Percentiles rank a stretch among this genome's conserved stretches.
These are phyloP conservation scores for Heliocidaris erythrogramma DNA, from an alignment of 35 echinoderm and acorn worm genomes.

Conservation along the genomic window DNA sequence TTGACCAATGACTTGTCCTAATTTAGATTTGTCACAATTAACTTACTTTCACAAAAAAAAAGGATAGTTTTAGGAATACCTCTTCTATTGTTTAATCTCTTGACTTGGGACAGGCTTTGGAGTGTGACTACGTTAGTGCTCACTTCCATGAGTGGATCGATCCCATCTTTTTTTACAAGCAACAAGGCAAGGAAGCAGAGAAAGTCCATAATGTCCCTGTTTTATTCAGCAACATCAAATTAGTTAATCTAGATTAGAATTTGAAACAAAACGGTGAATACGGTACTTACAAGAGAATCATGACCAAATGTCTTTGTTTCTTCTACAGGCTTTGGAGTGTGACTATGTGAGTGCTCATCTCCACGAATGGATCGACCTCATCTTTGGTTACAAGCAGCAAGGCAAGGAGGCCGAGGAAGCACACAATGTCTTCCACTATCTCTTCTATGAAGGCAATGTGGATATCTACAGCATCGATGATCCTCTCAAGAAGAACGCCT, in stretches of 20 bases:
- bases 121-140: slow-evolving; percentile 93
- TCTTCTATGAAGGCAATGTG: slow-evolving; percentile 97
- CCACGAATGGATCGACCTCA: slow-evolving; percentile 98
- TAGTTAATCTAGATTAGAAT: too few species aligned
- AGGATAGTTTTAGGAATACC: too few species aligned
- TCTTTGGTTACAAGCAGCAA: slow-evolving; percentile 98
- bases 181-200: slow-evolving; percentile 88
- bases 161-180: slow-evolving; percentile 97
- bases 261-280: too few species aligned
- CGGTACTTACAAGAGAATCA: too few species aligned
- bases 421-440: slow-evolving; percentile 92
- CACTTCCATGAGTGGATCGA: slow-evolving; percentile 99
- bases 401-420: slow-evolving; percentile 88
- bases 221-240: too few species aligned
- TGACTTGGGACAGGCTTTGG: slow-evolving; percentile 94
- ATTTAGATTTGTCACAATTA: too few species aligned
- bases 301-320: too few species aligned
- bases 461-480: slow-evolving; percentile 98
- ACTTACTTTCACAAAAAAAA: too few species aligned
- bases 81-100: too few species aligned
- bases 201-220: slow-evolving; percentile 86
- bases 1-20: too few species aligned
- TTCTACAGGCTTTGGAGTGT: slow-evolving; percentile 90
- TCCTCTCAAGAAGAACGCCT: slow-evolving; percentile 91
- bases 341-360: slow-evolving; percentile 95